Conservation (phyloP, 2,797 vertebrate genomes). For the Peromyscus attwateri region DNA sequence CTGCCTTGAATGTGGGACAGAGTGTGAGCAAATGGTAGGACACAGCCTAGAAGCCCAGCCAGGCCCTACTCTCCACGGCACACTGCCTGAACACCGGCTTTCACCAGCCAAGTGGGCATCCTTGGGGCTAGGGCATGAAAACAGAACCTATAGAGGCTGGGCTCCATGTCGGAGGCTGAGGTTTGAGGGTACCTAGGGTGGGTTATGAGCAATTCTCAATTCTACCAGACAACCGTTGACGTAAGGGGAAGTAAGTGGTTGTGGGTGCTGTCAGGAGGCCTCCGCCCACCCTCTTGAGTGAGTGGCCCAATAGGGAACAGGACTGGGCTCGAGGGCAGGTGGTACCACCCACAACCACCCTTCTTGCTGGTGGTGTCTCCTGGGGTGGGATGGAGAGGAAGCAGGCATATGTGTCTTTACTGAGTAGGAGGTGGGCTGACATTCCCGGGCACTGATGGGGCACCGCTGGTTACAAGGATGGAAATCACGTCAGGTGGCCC, state of each 20-base stretch:
- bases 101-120: too few species aligned
- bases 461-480: too few species aligned
- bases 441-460: neutral
- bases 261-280: neutral
- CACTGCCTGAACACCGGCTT: accelerated
- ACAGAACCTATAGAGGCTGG: too few species aligned
- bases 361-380: neutral
- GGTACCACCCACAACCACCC: slow-evolving; percentile 66
- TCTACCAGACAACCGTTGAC: neutral
- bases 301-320: neutral
- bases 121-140: neutral
- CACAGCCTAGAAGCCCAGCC: neutral
- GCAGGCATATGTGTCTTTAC: neutral
- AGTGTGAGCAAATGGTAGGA: neutral
- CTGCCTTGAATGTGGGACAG: neutral
- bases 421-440: neutral
- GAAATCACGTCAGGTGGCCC: neutral
- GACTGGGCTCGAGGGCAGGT: slow-evolving; percentile 23
- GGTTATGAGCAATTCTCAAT: neutral
- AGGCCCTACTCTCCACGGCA: accelerated
- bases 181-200: neutral
- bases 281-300: neutral
- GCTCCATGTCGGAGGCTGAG: neutral
- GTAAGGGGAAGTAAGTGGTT: slow-evolving; percentile 57
- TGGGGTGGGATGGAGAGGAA: neutral